Percentiles rank a stretch among this genome's conserved stretches.
Conservation (phyloP, 2,113 vertebrate species). For the Psittacula cyanocephala region DNA sequence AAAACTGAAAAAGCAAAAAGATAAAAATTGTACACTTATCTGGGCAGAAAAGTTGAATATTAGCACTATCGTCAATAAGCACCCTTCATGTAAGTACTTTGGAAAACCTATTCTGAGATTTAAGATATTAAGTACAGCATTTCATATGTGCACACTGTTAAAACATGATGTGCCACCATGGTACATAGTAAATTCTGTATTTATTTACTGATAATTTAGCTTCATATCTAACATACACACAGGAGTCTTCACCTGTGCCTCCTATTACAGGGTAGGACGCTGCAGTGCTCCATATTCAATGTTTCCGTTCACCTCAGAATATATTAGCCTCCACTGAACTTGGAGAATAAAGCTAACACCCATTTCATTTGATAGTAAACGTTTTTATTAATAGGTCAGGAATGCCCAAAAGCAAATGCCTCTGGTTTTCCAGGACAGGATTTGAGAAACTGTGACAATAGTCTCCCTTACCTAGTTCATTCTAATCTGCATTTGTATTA, state of each 20-base stretch:
- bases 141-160: accelerated
- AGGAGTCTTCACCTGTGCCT: neutral
- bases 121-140: neutral
- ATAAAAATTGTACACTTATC: neutral
- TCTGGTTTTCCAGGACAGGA: neutral
- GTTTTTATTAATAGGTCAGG: neutral
- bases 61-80: neutral
- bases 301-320: neutral
- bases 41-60: neutral
- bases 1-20: neutral
- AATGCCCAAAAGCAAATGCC: neutral
- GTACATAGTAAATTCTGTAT: neutral
- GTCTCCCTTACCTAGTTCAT: neutral
- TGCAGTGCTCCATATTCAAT: neutral
- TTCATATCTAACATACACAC: neutral
- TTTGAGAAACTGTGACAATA: accelerated
- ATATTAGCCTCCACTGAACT: neutral
- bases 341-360: neutral
- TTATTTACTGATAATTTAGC: neutral
- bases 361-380: neutral
- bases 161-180: accelerated
- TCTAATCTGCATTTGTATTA: neutral
- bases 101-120: neutral
- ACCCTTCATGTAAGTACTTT: neutral
- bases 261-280: neutral